Evolutionary conservation across 2,113 vertebrate genomes (phyloP).

Genomic region (Campylomormyrus tamandua): DNA sequence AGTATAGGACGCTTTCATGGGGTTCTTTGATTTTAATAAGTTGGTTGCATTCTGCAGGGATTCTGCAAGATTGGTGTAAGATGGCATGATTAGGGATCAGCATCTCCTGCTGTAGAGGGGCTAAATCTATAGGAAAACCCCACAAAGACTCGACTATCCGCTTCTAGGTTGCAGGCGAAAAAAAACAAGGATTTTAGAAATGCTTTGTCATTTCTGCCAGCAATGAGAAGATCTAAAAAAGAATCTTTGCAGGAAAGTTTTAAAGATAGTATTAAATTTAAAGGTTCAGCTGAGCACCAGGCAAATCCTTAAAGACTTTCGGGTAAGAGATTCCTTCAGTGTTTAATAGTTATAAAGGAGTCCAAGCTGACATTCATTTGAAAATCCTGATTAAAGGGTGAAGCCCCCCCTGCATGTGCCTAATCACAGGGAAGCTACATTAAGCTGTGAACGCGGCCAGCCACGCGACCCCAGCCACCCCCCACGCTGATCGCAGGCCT

Average conservation of each 20-base stretch:
- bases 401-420: background rate
- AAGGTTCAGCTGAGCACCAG: background rate
- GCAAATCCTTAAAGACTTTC: background rate
- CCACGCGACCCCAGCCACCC: background rate
- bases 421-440: constrained; percentile 23
- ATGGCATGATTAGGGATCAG: background rate
- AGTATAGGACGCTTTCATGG: background rate
- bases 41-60: background rate
- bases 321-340: background rate
- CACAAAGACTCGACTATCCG: background rate
- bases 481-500: constrained; percentile 2
- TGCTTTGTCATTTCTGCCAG: background rate
- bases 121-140: background rate
- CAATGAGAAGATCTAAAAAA: background rate
- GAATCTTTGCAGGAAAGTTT: background rate
- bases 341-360: background rate
- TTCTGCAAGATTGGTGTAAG: background rate
- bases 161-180: background rate
- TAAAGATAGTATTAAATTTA: background rate
- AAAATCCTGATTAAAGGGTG: background rate
- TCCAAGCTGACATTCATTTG: background rate
- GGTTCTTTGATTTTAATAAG: background rate
- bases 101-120: background rate
- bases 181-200: background rate
- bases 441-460: background rate